These are phyloP conservation scores for Hypselothyrea guttata DNA, from an alignment of 2,888 invertebrate species.

Conservation along the genomic window DNA sequence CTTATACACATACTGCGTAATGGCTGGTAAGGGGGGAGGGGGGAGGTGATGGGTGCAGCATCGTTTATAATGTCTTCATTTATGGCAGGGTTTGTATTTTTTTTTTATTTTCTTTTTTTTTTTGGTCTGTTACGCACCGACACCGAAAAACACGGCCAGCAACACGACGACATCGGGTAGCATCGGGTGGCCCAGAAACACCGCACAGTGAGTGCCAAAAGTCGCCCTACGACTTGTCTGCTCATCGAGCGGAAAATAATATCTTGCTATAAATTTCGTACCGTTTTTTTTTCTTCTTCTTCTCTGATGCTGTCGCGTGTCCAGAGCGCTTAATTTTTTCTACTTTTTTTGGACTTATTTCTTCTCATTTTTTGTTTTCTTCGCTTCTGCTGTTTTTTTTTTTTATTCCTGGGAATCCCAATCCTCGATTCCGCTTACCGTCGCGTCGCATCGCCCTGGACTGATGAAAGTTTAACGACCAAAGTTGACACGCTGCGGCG, in stretches of 20 bases:
- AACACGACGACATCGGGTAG: background rate
- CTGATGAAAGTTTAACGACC: constrained; percentile 78
- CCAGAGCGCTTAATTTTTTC: constrained; percentile 59
- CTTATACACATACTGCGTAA: constrained; percentile 28
- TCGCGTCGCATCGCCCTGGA: constrained; percentile 40
- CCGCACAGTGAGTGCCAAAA: constrained; percentile 69
- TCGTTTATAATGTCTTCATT: constrained; percentile 77
- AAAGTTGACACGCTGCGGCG: constrained; percentile 78
- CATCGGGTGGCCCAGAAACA: constrained; percentile 9
- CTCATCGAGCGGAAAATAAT: constrained; percentile 79
- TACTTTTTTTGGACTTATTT: background rate
- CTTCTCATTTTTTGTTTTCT: background rate
- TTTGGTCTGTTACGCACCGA: constrained; percentile 77
- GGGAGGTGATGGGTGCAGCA: constrained; percentile 33
- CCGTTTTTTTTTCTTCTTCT: constrained; percentile 54
- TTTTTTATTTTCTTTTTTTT: constrained; percentile 34
- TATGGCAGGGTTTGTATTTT: constrained; percentile 67
- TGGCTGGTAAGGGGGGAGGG: too few relatives aligned
- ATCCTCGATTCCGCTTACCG: constrained; percentile 43
- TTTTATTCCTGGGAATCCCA: constrained; percentile 36
- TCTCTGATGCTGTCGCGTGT: constrained; percentile 49
- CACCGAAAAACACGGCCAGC: constrained; percentile 60
- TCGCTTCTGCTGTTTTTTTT: background rate
- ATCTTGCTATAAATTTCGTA: constrained; percentile 75
- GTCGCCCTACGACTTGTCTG: constrained; percentile 77